Conservation (phyloP, 2,888 invertebrate genomes). For the Limnephilus rhombicus region DNA sequence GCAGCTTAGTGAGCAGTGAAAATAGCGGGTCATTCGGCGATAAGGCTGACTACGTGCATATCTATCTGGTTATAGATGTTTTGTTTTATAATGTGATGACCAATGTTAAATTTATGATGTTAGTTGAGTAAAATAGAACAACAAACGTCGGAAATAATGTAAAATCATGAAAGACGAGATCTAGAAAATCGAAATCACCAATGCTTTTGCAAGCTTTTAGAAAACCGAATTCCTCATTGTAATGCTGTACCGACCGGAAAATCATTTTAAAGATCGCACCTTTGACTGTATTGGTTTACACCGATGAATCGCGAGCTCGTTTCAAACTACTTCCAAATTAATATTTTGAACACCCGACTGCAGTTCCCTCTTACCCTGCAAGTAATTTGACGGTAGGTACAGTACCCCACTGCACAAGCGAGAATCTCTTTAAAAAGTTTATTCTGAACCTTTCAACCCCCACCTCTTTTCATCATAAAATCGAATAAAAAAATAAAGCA, state of each 20-base stretch:
- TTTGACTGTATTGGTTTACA: too few species aligned
- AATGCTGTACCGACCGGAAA: not conserved
- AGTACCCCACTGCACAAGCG: too few species aligned
- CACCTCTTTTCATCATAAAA: not conserved
- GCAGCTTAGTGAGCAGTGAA: not conserved
- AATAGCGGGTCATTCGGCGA: not conserved
- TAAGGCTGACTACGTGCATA: not conserved
- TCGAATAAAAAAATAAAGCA: not conserved
- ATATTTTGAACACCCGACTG: too few species aligned
- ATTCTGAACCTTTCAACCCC: not conserved
- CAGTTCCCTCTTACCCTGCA: too few species aligned
- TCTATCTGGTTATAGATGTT: not conserved
- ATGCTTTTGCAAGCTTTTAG: not conserved
- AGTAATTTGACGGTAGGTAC: too few species aligned
- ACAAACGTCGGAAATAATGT: not conserved
- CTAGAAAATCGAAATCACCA: not conserved
- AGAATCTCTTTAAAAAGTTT: not conserved
- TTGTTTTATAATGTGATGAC: not conserved
- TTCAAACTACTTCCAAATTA: too few species aligned
- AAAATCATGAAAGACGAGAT: not conserved
- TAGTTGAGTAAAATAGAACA: not conserved
- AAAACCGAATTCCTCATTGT: not conserved
- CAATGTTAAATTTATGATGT: not conserved
- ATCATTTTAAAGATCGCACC: too few species aligned
- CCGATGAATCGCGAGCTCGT: too few species aligned